These are phyloP conservation scores for Acanthurus tractus DNA, from an alignment of 2,797 vertebrate genomes.

Conservation along the genomic window DNA sequence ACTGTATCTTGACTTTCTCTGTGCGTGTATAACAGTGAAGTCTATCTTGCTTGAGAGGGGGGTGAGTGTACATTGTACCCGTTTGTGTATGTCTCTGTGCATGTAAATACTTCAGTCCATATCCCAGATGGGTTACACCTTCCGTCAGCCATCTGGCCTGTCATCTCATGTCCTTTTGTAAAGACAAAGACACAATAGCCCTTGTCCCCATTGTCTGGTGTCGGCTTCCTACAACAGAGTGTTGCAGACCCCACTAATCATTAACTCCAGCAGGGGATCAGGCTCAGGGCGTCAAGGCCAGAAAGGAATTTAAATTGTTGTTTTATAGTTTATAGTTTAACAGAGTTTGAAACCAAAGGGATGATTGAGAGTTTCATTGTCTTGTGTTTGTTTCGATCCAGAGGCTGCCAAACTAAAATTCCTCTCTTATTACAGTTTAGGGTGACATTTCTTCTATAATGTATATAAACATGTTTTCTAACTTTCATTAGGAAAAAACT, in stretches of 20 bases:
- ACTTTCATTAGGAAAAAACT: too few species aligned
- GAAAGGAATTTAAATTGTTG: constrained; percentile 1
- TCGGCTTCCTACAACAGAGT: constrained; percentile 57
- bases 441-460: too few species aligned
- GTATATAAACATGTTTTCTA: too few species aligned
- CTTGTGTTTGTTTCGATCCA: not conserved
- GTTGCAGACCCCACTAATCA: constrained; percentile 54
- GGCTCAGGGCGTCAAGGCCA: constrained; percentile 28
- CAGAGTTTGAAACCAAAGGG: constrained; percentile 12
- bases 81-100: not conserved
- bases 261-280: constrained; percentile 49
- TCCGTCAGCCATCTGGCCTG: constrained; percentile 66
- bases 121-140: constrained; percentile 66
- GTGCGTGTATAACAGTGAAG: not conserved
- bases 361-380: constrained; percentile 19
- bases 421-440: too few species aligned
- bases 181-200: constrained; percentile 59
- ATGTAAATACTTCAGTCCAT: constrained; percentile 30
- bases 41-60: not conserved
- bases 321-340: constrained; percentile 9
- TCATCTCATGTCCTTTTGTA: constrained; percentile 50
- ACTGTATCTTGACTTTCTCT: not conserved
- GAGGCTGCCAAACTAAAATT: too few species aligned
- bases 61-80: not conserved
- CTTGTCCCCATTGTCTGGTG: constrained; percentile 62